Percentiles rank a stretch among this genome's conserved stretches.
Conservation (phyloP, 2,888 invertebrate genomes). For the Epiblema foenella region DNA sequence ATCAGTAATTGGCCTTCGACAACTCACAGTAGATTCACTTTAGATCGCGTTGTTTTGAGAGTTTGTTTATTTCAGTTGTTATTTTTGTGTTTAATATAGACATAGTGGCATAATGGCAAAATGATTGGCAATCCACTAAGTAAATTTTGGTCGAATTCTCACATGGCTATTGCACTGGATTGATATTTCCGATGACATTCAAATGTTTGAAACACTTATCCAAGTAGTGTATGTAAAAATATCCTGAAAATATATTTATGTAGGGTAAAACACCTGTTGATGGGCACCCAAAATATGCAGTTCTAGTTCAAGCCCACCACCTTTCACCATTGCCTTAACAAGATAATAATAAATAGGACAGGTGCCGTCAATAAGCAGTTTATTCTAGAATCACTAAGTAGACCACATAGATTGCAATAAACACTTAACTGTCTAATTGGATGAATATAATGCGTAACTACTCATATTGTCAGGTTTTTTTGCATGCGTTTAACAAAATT, state of each 20-base stretch:
- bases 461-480: conserved; percentile 16
- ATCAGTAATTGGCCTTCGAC: conserved; percentile 34
- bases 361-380: not conserved
- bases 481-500: conserved; percentile 36
- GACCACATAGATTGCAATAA: conserved; percentile 21
- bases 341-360: not conserved
- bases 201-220: conserved; percentile 6
- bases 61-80: conserved; percentile 49
- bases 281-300: not conserved
- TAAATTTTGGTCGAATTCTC: conserved; percentile 56
- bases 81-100: conserved; percentile 63
- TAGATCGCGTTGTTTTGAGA: conserved; percentile 56
- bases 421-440: conserved; percentile 8
- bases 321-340: not conserved
- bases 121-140: conserved; percentile 61
- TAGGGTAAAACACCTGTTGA: not conserved
- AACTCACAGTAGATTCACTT: conserved; percentile 49
- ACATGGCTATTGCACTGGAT: conserved; percentile 63
- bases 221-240: not conserved
- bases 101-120: conserved; percentile 80
- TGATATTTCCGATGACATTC: conserved; percentile 40
- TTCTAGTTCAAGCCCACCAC: not conserved
- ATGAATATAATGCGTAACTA: not conserved
- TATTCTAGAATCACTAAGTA: conserved; percentile 16
- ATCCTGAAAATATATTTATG: not conserved